phyloP scores from a whole-genome alignment of 2,113 vertebrate genomes.

The Siniperca chuatsi region DNA sequence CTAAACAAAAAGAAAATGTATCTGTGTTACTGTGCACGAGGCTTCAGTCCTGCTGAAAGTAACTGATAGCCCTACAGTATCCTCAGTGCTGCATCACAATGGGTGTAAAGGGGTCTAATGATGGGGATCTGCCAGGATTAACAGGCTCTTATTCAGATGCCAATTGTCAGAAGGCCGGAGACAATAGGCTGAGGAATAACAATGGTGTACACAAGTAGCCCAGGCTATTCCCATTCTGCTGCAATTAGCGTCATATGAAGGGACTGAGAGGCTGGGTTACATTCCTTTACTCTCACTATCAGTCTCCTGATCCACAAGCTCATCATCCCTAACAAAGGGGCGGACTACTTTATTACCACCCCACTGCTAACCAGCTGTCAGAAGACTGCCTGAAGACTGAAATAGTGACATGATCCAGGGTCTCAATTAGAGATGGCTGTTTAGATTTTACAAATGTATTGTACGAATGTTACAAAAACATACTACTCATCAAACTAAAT shows the following conservation, averaged over 20 bases:
- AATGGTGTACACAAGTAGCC: constrained; percentile 77
- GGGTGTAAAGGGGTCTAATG: constrained; percentile 74
- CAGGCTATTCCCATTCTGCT: constrained; percentile 66
- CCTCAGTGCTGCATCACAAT: constrained; percentile 68
- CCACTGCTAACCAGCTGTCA: constrained; percentile 76
- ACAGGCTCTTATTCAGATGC: constrained; percentile 73
- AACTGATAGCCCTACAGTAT: constrained; percentile 70
- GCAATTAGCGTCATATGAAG: constrained; percentile 82
- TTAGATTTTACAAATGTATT: not conserved
- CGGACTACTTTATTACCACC: constrained; percentile 75
- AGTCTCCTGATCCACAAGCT: constrained; percentile 65
- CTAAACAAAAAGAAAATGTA: constrained; percentile 9
- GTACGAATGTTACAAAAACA: not conserved
- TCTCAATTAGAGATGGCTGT: not conserved
- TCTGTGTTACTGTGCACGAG: constrained; percentile 17
- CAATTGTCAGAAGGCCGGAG: constrained; percentile 65
- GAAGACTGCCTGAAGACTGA: not conserved
- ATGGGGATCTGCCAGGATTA: constrained; percentile 69
- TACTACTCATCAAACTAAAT: not conserved
- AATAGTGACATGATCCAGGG: not conserved
- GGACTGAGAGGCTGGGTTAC: constrained; percentile 60
- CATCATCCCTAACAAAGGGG: constrained; percentile 77
- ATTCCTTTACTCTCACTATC: constrained; percentile 76
- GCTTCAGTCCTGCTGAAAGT: constrained; percentile 38
- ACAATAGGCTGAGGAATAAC: constrained; percentile 75